Evolutionary conservation across 2,888 invertebrate genomes (phyloP), one percentile per base, ranked within the genome.

Genomic region (Teinopalpus imperialis): DNA sequence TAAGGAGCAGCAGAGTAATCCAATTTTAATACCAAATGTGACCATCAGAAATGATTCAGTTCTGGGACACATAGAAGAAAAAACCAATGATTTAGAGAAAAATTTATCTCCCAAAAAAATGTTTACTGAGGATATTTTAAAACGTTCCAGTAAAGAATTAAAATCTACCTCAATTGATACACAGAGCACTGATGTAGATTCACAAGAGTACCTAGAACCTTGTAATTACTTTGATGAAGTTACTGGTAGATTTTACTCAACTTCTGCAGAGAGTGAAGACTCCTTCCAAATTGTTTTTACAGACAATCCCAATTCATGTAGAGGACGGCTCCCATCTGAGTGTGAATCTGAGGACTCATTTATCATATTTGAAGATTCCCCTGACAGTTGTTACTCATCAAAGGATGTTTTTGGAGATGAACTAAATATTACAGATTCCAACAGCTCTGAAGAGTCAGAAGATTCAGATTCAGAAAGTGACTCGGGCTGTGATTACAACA

Each of bases 291-390:
- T 88, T 3, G 88, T 89, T 2, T 86, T 87, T 52, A 65, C 68
- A 0, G 86, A 88, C 14, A 67, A 61, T 27, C 74, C 69, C 0
- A 52, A 54, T 26, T 41, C 64, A 0, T 60, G 52, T 24, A 54
- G 67, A 41, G 41, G 48, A 1, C 58, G 80, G 2, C 56, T 64
- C 26, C 57, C 75, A 1, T 90, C 90, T 0, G 90, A 90, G 36
- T 90, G 90, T 36, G 90, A 90, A n/a, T 91, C 90, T 0, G 91
- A 91, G 59, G 91, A 91, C 61, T 91, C 90, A 0, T 91, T 90
- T 54, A 90, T 91, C 1, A 72, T 91, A 3, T 90, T 90, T 3
- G 85, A 87, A 36, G 88, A 85, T 0, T 69, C 73, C 1, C 80
- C 80, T 0, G 81, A 81, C 36, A 77, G 67, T 48, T 87, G 88